phyloP scores from a whole-genome alignment of 2,888 invertebrate species.

The Megastigmus dorsalis region DNA sequence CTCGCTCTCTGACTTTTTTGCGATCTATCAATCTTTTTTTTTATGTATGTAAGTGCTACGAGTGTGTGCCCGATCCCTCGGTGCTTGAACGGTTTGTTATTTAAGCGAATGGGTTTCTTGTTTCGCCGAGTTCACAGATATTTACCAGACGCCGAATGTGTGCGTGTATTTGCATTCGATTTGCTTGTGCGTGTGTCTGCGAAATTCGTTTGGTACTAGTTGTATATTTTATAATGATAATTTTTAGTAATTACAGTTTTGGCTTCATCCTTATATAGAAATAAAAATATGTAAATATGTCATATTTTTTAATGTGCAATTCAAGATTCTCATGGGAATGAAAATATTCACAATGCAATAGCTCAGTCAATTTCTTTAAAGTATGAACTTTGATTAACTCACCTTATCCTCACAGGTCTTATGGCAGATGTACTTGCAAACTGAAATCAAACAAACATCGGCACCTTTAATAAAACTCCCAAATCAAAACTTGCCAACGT shows the following conservation, averaged over 20 bases:
- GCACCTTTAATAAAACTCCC: no score
- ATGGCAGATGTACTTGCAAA: constrained; percentile 89
- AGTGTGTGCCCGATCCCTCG: not conserved
- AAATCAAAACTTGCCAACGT: no score
- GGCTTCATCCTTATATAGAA: no score
- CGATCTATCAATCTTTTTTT: not conserved
- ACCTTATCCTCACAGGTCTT: constrained; percentile 87
- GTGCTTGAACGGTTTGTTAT: constrained; percentile 18
- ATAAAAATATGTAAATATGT: no score
- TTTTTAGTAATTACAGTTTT: no score
- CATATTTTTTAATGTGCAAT: not conserved
- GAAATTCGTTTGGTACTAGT: no score
- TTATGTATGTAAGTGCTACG: no score
- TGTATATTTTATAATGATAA: no score
- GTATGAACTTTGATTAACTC: constrained; percentile 71
- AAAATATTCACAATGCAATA: no score
- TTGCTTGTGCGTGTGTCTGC: not conserved
- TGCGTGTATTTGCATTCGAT: not conserved
- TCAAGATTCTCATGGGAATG: no score
- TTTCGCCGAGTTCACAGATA: not conserved
- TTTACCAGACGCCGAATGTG: not conserved
- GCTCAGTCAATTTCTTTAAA: no score
- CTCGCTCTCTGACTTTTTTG: not conserved
- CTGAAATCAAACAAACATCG: constrained; percentile 84
- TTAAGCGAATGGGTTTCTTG: not conserved